Conservation (phyloP, 2,113 vertebrate genomes). For the Aythya baeri region DNA sequence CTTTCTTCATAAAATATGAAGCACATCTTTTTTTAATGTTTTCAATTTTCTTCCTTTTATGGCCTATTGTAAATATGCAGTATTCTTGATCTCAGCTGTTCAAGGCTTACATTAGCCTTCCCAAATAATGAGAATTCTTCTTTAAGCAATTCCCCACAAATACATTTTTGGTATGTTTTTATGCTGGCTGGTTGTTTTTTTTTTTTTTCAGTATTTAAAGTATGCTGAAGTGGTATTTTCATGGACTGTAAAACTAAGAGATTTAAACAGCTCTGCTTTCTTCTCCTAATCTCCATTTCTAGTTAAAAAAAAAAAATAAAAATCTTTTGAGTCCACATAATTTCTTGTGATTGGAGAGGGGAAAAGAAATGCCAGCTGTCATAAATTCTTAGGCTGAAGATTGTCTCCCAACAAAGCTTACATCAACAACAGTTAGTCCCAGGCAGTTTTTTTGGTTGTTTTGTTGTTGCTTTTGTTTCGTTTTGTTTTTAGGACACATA, state of each 20-base stretch:
- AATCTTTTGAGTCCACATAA: neutral
- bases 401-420: neutral
- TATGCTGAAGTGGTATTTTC: neutral
- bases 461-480: too few species aligned
- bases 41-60: neutral
- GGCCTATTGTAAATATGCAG: neutral
- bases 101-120: neutral
- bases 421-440: neutral
- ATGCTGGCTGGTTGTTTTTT: neutral
- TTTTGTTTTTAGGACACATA: neutral
- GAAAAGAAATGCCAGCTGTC: neutral
- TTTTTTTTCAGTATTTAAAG: neutral
- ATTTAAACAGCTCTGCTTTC: neutral
- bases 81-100: neutral
- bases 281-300: neutral
- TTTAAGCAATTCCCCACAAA: neutral
- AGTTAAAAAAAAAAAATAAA: neutral
- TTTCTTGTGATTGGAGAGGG: neutral
- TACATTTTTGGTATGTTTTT: neutral
- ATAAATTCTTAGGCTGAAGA: neutral
- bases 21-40: neutral
- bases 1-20: neutral
- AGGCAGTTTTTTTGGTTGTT: neutral
- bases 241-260: neutral
- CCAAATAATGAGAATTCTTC: neutral